Evolutionary conservation across 2,113 vertebrate species (phyloP).

Genomic region (Xerus inauris): DNA sequence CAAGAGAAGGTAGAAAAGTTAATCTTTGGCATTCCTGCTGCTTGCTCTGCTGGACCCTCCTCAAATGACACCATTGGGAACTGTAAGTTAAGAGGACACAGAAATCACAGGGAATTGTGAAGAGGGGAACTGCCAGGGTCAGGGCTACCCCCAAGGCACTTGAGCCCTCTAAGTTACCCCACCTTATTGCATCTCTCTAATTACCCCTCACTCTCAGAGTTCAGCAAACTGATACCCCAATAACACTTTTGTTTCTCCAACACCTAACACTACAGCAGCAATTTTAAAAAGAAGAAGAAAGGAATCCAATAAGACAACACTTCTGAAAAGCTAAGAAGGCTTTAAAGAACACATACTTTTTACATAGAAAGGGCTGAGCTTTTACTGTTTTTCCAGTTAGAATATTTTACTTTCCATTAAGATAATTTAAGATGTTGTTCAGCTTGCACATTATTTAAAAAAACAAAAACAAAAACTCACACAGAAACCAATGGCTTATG

Average conservation of each 20-base stretch:
- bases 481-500: background rate
- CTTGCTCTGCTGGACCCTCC: background rate
- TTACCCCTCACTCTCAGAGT: background rate
- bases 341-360: background rate
- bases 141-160: rapidly evolving
- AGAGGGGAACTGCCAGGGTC: background rate
- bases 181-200: background rate
- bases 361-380: background rate
- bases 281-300: constrained; percentile 23
- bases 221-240: background rate
- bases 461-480: background rate
- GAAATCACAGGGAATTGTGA: background rate
- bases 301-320: constrained; percentile 39
- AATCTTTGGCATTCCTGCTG: background rate
- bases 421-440: background rate
- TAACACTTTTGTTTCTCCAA: constrained; percentile 37
- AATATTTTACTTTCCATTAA: background rate
- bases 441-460: background rate
- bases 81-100: background rate
- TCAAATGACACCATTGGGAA: background rate
- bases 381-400: background rate
- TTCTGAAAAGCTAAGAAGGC: constrained; percentile 1
- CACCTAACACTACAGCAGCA: background rate
- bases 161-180: background rate
- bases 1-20: background rate